Base-by-base conservation (phyloP, 2,797 vertebrate genomes). In the Bradypodion pumilum region DNA sequence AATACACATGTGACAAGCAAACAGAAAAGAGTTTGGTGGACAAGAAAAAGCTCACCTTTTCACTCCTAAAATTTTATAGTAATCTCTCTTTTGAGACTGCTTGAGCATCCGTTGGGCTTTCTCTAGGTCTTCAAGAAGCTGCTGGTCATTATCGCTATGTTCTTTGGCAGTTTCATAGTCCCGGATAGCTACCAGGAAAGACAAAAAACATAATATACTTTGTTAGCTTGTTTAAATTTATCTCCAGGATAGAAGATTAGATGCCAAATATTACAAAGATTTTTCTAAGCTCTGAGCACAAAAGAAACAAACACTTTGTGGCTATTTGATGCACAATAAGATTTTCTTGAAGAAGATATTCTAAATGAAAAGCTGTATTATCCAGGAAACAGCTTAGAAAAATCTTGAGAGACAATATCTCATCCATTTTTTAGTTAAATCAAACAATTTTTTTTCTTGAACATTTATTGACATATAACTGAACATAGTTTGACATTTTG, bases 31-130 rank as follows among this genome's bases (percentile, higher is more conserved):
- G n/a, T 0, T n/a, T 60, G n/a, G 83, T 77, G 73, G 29, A 73
- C 49, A 78, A 89, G 74, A 66, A 86, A 2, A 46, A 74, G 46
- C 81, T 93, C 88, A 99, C 99, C 98, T 98, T 96, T 99, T 99
- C 63, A 99, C 98, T 84, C 99, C 99, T 56, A 99, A 94, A 92
- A 99, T 99, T 95, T 99, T 99, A 90, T 99, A 99, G 91, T 99
- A 99, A 94, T 99, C 98, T 90, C 96, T 97, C 93, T 97, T 99
- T 93, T 98, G 96, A 1, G 98, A 99, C 92, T 99, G 98, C 91
- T 99, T 99, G 91, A 99, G 91, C 78, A 99, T 97, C 85, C 96
- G 96, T 90, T 99, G 98, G 66, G 98, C 98, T 96, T 94, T 97
- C 86, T 99, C 98, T 73, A 99, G 95, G 29, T 97, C 98, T 95